Conservation (phyloP, 2,113 vertebrate species). For the Spilogale gracilis region DNA sequence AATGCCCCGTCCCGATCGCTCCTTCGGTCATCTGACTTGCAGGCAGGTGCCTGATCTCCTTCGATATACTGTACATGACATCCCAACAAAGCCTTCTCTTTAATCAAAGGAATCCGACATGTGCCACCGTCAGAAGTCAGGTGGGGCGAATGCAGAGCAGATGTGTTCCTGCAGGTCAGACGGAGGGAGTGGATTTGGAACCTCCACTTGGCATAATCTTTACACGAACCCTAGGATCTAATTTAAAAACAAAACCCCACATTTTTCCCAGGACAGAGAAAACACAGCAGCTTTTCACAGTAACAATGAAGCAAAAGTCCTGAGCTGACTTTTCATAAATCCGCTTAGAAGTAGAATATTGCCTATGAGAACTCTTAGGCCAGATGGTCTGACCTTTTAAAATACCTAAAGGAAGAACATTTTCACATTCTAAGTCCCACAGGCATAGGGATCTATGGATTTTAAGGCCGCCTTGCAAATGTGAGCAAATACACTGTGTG, state of each 20-base stretch:
- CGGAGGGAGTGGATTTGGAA: constrained; percentile 88
- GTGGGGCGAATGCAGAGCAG: constrained; percentile 85
- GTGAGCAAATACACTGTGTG: background rate
- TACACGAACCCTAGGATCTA: constrained; percentile 84
- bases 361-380: constrained; percentile 57
- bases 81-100: constrained; percentile 88
- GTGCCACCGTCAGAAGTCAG: constrained; percentile 87
- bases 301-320: constrained; percentile 33
- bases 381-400: constrained; percentile 41
- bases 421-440: background rate
- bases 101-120: constrained; percentile 89
- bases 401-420: background rate
- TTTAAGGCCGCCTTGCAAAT: background rate
- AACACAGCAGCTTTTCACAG: constrained; percentile 53
- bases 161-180: constrained; percentile 90
- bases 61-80: constrained; percentile 91
- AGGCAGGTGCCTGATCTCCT: constrained; percentile 90
- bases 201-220: constrained; percentile 81
- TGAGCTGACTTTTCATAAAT: constrained; percentile 39
- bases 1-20: constrained; percentile 84
- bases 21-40: constrained; percentile 91
- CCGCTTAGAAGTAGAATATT: background rate
- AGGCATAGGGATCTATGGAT: background rate
- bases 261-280: constrained; percentile 68
- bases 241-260: constrained; percentile 77